These are phyloP conservation scores for Galerucella calmariensis DNA, from an alignment of 2,888 invertebrate genomes.

Conservation along the genomic window DNA sequence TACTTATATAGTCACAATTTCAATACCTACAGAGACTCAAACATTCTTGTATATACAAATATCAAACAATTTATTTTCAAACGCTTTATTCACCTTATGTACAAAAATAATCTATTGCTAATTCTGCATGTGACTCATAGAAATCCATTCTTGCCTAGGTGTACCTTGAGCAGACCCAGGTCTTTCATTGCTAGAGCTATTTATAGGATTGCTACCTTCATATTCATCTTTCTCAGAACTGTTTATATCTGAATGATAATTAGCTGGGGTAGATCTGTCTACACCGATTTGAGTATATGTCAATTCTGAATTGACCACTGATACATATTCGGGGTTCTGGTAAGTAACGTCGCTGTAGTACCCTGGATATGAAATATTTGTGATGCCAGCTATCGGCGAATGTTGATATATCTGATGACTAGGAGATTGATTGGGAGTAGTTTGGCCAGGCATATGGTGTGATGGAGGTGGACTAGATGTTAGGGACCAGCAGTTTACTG, in stretches of 20 bases:
- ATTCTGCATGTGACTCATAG: constrained; percentile 53
- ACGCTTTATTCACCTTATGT: constrained; percentile 24
- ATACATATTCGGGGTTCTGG: constrained; percentile 60
- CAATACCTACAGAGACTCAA: background rate
- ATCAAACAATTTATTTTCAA: background rate
- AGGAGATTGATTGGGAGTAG: constrained; percentile 63
- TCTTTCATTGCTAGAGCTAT: constrained; percentile 44
- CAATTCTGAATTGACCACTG: constrained; percentile 58
- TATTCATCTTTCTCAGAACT: constrained; percentile 55
- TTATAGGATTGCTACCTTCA: constrained; percentile 45
- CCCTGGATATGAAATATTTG: constrained; percentile 61
- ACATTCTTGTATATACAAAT: background rate
- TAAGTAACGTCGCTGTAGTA: constrained; percentile 63
- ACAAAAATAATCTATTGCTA: constrained; percentile 33
- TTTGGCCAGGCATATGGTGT: constrained; percentile 60
- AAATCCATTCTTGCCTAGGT: constrained; percentile 58
- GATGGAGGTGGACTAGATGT: constrained; percentile 64
- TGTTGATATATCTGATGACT: constrained; percentile 62
- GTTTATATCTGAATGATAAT: constrained; percentile 54
- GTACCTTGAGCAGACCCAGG: constrained; percentile 56
- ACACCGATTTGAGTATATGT: constrained; percentile 55
- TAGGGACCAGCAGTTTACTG: constrained; percentile 64
- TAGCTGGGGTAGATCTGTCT: constrained; percentile 53
- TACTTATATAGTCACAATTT: too few species aligned
- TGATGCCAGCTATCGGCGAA: constrained; percentile 58